A percentile compares a stretch with the other conserved stretches of the same genome.
These are phyloP conservation scores for Parazoanthus darwini DNA, from an alignment of 92 coral and sea anemone genomes.

Conservation along the genomic window DNA sequence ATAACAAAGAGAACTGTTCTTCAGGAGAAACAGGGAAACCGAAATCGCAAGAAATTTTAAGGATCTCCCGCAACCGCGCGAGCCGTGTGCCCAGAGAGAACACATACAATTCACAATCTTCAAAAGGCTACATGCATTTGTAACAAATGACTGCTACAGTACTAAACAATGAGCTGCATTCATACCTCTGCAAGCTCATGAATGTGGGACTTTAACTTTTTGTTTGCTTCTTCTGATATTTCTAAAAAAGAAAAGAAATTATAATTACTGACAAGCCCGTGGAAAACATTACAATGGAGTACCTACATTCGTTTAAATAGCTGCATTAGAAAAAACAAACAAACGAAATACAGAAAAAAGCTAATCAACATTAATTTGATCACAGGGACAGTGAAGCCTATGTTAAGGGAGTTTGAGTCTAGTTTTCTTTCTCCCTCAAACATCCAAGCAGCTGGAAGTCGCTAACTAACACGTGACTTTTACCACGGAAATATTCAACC, in stretches of 20 bases:
- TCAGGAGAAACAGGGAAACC: background rate
- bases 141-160: background rate
- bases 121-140: background rate
- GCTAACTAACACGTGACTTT: no score
- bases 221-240: slow-evolving; percentile 81
- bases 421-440: no score
- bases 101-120: background rate
- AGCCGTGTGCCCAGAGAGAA: background rate
- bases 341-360: no score
- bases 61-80: background rate
- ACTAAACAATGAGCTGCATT: background rate
- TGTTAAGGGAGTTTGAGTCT: no score
- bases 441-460: no score
- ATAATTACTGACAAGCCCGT: background rate
- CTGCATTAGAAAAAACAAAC: no score
- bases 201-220: slow-evolving; percentile 74
- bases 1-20: no score
- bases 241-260: slow-evolving; percentile 34
- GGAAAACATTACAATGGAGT: no score
- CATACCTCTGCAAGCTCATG: slow-evolving; percentile 90
- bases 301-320: no score
- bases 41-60: background rate
- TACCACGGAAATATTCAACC: no score
- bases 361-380: no score
- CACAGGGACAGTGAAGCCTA: no score